Base-by-base conservation (phyloP, 2,888 invertebrate species). In the Tholera decimalis region DNA sequence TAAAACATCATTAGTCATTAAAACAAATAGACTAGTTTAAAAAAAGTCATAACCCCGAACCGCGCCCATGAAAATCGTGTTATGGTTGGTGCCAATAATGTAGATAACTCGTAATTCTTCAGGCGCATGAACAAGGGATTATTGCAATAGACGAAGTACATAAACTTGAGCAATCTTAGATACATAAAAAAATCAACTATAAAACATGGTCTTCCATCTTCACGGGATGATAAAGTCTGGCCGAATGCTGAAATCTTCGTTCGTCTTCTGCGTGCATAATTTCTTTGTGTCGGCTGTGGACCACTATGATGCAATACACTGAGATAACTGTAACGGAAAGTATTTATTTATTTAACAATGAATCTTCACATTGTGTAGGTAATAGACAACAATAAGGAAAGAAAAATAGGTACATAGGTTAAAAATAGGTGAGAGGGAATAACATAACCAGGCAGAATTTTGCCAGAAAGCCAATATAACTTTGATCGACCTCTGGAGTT, bases 281-380 rank as follows among this genome's bases (percentile, higher is more conserved):
- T 81, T 94, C 87, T 74, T 95, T 95, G 80, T 95, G 95, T 0
- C 93, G 84, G 60, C 95, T 95, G 84, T 95, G 95, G 1, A 95
- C 95, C 55, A 95, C 91, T 57, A 94, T 80, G 43, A 95, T 93
- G 82, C 94, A 92, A 82, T 95, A 95, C 6, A 94, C 91, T 2
- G 95, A 94, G 47, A 94, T 80, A 71, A 89, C 95, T 95, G 89
- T 9, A 85, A 82, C 39, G 43, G 11, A 37, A 50, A 13, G 11
- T 30, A 7, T 15, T 11, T 18, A 9, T 5, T 43, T 9, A 13
- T 39, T 3, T 18, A 18, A 3, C n/a, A n/a, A n/a, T n/a, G n/a
- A n/a, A n/a, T n/a, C n/a, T n/a, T n/a, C n/a, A n/a, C n/a, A n/a
- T n/a, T n/a, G n/a, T n/a, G n/a, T n/a, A n/a, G n/a, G n/a, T n/a